These are phyloP conservation scores for Siniperca scherzeri DNA, from an alignment of 2,797 vertebrate genomes.

Conservation along the genomic window DNA sequence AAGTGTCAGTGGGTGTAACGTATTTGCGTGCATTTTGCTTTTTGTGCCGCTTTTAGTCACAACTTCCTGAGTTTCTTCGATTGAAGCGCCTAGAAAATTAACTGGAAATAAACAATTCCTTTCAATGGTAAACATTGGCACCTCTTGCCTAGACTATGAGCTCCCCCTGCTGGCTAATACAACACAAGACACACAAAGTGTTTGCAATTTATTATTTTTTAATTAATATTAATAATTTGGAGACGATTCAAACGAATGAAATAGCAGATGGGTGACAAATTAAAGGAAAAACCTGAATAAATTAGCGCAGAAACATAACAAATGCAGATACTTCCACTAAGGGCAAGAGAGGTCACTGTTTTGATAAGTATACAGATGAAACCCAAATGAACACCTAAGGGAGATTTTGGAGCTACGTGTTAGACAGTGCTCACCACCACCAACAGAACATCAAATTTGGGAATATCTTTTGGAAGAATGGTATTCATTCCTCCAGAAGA, in stretches of 20 bases:
- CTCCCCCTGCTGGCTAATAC: slow-evolving; percentile 68
- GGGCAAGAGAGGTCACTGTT: background rate
- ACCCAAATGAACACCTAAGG: background rate
- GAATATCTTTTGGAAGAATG: background rate
- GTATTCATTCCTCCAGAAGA: background rate
- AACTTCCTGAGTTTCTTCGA: slow-evolving; percentile 30
- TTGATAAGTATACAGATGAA: background rate
- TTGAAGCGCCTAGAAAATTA: slow-evolving; percentile 25
- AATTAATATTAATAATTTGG: slow-evolving; percentile 8
- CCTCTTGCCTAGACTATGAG: slow-evolving; percentile 56
- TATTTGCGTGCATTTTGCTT: slow-evolving; percentile 17
- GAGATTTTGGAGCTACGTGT: background rate
- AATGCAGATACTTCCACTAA: background rate
- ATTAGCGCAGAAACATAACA: background rate
- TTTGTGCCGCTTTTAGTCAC: background rate
- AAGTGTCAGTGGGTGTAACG: slow-evolving; percentile 32
- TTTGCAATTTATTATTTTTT: background rate
- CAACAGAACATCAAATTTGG: background rate
- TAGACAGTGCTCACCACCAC: background rate
- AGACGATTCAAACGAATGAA: slow-evolving; percentile 3
- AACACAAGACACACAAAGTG: slow-evolving; percentile 17
- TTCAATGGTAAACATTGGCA: slow-evolving; percentile 58
- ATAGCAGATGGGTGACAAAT: background rate
- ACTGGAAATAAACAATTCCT: slow-evolving; percentile 61
- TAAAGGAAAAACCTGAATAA: background rate